Evolutionary conservation across 2,888 invertebrate species (phyloP), one percentile per base, ranked within the genome.

Genomic region (Xestia rhomboidea): DNA sequence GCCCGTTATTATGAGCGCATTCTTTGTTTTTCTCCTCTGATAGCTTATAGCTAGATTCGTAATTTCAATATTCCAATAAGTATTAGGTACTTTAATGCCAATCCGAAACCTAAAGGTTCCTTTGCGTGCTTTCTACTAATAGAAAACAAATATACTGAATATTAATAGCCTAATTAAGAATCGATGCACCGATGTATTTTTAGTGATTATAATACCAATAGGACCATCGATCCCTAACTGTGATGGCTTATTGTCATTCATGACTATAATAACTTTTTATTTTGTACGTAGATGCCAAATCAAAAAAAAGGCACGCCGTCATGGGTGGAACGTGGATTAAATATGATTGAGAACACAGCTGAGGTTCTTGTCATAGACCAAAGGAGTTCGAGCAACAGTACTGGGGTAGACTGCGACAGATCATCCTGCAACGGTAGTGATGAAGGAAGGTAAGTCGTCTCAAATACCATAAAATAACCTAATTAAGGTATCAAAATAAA

Each of bases 331-430:
- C 94, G 97, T 68, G 97, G 97, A n/a, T 92, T 97, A 60, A 97
- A 96, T 87, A 97, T 96, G 95, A 95, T 96, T 82, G 96, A 97
- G 76, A 96, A 94, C 81, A 92, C 96, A 41, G 93, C 96, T n/a
- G 95, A 97, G 93, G 97, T 97, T 68, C 91, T 97, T 87, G 96
- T 97, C 83, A 97, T 97, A 80, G 97, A 97, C 91, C 97, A 97
- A 93, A 93, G 94, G 91, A 96, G 96, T 88, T 95, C 95, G 10
- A 94, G 93, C 34, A 95, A 95, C 82, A 92, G 92, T 76, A 95
- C 96, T 6, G 96, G 95, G 13, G 90, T 95, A 62, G 96, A 96
- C 54, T 96, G 94, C 83, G 96, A 96, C 81, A 91, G 95, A 87
- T 95, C 95, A 15, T 96, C 96, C 6, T 96, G 93, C 81, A 96